phyloP scores from a whole-genome alignment of 2,797 vertebrate species.

The Onychomys torridus region DNA sequence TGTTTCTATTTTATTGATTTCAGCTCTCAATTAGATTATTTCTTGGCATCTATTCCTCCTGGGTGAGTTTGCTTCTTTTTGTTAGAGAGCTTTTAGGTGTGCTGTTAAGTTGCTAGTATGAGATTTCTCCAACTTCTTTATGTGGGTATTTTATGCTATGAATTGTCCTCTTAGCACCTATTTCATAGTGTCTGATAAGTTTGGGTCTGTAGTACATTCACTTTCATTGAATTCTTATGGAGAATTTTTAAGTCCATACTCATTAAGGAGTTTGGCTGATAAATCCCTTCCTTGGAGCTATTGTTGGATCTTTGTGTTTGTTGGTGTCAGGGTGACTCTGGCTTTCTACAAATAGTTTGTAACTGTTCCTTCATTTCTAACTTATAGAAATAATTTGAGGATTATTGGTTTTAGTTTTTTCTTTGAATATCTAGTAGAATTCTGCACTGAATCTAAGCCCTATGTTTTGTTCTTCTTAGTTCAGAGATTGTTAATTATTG shows the following conservation, averaged over 20 bases:
- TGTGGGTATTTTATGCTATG: too few relatives aligned
- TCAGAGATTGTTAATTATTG: background rate
- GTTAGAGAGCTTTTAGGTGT: too few relatives aligned
- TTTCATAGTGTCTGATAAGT: too few relatives aligned
- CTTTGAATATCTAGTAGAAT: background rate
- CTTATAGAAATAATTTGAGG: background rate
- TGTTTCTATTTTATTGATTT: too few relatives aligned
- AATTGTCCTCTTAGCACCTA: too few relatives aligned
- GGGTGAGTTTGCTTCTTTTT: too few relatives aligned
- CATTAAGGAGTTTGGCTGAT: background rate
- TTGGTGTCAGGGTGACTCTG: background rate
- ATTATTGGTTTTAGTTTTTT: background rate
- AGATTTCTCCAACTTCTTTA: too few relatives aligned
- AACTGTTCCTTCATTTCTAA: background rate
- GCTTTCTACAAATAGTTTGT: background rate
- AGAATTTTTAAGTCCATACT: background rate
- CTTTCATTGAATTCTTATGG: background rate
- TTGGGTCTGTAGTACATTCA: too few relatives aligned
- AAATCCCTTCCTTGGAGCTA: background rate
- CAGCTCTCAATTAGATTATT: too few relatives aligned
- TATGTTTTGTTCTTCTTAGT: background rate
- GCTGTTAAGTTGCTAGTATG: too few relatives aligned
- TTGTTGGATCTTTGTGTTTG: background rate
- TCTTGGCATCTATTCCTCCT: too few relatives aligned
- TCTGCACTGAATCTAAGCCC: background rate